Conservation (phyloP, 2,888 invertebrate genomes). For the Holacanthella duospinosa region DNA sequence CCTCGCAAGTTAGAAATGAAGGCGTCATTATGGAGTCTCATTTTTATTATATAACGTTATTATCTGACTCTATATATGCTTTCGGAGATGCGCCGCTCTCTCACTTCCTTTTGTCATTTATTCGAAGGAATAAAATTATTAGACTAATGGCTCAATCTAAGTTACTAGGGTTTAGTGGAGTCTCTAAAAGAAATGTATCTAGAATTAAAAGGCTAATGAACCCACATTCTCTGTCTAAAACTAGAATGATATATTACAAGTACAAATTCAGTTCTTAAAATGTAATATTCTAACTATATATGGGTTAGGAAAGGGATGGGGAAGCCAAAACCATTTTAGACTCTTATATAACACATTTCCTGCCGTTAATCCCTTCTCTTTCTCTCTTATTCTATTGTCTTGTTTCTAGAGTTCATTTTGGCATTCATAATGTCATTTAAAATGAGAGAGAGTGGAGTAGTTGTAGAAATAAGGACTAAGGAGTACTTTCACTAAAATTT, state of each 20-base stretch:
- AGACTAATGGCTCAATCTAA: neutral
- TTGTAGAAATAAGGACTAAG: too few relatives aligned
- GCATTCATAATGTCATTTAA: neutral
- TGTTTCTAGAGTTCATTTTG: neutral
- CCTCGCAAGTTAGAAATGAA: neutral
- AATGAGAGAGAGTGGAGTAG: too few relatives aligned
- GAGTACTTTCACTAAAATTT: too few relatives aligned
- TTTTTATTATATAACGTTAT: neutral
- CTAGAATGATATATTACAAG: too few relatives aligned
- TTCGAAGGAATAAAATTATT: neutral
- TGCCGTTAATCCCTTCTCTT: neutral
- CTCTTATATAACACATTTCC: neutral
- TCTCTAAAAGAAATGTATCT: neutral
- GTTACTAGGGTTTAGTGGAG: neutral
- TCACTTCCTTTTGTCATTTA: neutral
- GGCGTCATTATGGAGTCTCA: neutral
- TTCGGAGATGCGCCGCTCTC: too few relatives aligned
- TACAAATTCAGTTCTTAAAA: neutral
- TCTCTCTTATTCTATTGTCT: neutral
- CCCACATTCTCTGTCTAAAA: neutral
- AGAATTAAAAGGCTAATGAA: conserved; percentile 3
- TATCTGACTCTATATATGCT: too few relatives aligned
- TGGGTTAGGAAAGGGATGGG: neutral
- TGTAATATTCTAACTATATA: neutral
- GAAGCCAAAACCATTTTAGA: neutral